These are phyloP conservation scores for Cydia amplana DNA, from an alignment of 1,140 invertebrate genomes.

Conservation along the genomic window DNA sequence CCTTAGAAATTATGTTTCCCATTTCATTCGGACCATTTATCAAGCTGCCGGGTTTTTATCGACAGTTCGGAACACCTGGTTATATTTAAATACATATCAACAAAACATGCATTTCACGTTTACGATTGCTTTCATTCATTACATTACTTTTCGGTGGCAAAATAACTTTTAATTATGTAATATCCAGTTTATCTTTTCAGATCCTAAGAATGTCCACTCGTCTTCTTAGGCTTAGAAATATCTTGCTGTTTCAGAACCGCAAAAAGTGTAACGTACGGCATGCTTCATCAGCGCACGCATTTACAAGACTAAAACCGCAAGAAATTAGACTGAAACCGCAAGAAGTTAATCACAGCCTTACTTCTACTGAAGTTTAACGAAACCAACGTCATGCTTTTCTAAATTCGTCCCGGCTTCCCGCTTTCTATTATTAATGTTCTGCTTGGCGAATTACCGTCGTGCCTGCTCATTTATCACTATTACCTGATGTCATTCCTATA, in stretches of 20 bases:
- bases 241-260: no score
- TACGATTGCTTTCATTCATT: background rate
- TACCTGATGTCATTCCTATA: background rate
- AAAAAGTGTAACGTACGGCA: no score
- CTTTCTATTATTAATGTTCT: slow-evolving; percentile 6
- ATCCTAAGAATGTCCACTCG: no score
- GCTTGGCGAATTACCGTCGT: slow-evolving; percentile 11
- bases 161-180: no score
- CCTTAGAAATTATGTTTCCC: background rate
- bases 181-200: no score
- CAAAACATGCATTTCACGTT: slow-evolving; percentile 1
- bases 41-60: slow-evolving; percentile 57
- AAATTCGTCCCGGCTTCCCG: slow-evolving; percentile 7
- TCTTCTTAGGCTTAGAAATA: no score
- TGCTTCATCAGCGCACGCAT: no score
- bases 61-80: slow-evolving; percentile 35
- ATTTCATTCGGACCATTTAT: slow-evolving; percentile 55
- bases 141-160: no score
- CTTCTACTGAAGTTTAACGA: no score
- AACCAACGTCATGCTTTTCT: background rate
- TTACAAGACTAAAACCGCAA: no score
- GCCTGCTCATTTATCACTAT: slow-evolving; percentile 16
- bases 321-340: no score
- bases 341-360: no score
- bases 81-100: slow-evolving; percentile 18